A percentile compares a stretch with the other conserved stretches of the same genome.
phyloP scores from a whole-genome alignment of 2,888 invertebrate genomes.

The Drosophila falleni region DNA sequence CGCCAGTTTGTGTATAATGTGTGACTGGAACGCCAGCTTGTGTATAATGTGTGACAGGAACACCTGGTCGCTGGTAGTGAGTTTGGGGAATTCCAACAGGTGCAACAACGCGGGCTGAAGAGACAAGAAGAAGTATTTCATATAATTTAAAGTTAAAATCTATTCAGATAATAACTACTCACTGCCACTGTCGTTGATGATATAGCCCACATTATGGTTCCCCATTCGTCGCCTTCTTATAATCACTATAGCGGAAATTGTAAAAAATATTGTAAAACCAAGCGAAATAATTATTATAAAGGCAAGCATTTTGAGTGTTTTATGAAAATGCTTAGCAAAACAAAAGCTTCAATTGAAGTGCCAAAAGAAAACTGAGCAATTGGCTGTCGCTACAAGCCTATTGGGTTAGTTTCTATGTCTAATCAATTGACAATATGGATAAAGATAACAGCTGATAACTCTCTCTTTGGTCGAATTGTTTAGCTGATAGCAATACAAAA shows the following conservation, averaged over 20 bases:
- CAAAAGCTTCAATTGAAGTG: constrained; percentile 18
- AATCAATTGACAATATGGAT: constrained; percentile 33
- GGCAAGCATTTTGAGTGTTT: constrained; percentile 13
- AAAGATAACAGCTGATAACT: constrained; percentile 42
- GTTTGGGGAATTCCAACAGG: neutral
- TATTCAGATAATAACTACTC: neutral
- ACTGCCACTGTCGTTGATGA: constrained; percentile 22
- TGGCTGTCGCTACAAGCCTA: neutral
- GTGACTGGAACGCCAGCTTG: constrained; percentile 1
- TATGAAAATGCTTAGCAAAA: neutral
- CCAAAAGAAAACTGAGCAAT: constrained; percentile 24
- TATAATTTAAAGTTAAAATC: neutral
- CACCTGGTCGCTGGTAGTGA: neutral
- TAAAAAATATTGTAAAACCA: constrained; percentile 16
- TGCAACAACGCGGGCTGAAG: constrained; percentile 7
- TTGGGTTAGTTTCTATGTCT: constrained; percentile 13
- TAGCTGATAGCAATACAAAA: constrained; percentile 10
- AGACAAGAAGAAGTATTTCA: neutral
- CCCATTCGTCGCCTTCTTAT: constrained; percentile 18
- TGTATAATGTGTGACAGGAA: constrained; percentile 10
- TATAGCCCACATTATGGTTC: constrained; percentile 29
- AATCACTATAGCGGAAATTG: neutral
- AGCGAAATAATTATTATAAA: constrained; percentile 25
- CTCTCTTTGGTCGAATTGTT: neutral
- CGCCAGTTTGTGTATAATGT: constrained; percentile 6